Conservation (phyloP, 2,797 vertebrate species). For the Spatula clypeata region DNA sequence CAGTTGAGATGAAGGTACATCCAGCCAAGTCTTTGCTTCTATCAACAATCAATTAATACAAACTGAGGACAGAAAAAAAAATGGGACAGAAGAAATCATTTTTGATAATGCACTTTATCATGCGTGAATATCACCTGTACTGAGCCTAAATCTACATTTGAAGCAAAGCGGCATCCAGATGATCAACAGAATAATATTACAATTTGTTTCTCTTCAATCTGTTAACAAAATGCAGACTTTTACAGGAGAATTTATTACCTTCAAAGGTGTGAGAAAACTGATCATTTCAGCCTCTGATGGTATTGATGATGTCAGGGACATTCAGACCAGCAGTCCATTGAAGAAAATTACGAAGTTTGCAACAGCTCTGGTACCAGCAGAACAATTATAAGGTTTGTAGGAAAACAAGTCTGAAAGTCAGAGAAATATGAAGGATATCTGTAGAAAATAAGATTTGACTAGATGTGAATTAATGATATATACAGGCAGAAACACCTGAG, state of each 20-base stretch:
- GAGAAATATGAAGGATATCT: neutral
- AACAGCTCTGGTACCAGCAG: neutral
- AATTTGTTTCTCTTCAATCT: neutral
- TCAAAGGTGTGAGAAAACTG: neutral
- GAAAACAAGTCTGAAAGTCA: neutral
- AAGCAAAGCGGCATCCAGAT: neutral
- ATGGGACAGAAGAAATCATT: neutral
- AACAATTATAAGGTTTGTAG: neutral
- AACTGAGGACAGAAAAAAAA: neutral
- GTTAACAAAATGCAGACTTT: neutral
- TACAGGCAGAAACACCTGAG: neutral
- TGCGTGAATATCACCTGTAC: neutral
- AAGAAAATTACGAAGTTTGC: neutral
- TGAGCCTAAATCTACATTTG: neutral
- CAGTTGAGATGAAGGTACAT: neutral
- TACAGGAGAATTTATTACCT: neutral
- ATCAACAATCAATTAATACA: neutral
- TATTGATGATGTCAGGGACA: neutral
- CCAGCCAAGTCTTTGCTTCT: neutral
- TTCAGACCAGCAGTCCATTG: neutral
- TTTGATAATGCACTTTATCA: neutral
- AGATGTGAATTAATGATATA: neutral
- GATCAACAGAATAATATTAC: neutral
- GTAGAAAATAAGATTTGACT: neutral
- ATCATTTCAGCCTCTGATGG: neutral